Conservation (phyloP, 1,140 invertebrate genomes). For the Drosophila ercepeae region DNA sequence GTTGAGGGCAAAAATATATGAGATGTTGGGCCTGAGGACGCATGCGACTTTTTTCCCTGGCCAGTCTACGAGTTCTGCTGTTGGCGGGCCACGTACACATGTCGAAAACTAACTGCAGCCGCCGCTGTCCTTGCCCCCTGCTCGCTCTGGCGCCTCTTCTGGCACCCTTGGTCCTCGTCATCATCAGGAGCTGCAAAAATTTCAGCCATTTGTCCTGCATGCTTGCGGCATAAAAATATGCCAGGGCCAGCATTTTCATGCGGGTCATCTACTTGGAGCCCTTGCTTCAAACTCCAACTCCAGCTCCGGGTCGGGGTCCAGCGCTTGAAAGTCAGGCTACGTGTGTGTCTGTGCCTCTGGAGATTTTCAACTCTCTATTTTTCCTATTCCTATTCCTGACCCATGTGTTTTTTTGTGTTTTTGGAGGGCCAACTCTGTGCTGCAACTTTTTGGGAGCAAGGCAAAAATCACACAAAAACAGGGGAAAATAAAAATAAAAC, state of each 20-base stretch:
- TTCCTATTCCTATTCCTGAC: constrained; percentile 1
- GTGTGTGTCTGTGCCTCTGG: constrained; percentile 43
- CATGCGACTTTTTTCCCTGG: constrained; percentile 36
- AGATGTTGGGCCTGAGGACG: constrained; percentile 7
- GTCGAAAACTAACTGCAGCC: constrained; percentile 76
- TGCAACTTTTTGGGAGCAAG: constrained; percentile 55
- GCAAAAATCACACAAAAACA: constrained; percentile 67
- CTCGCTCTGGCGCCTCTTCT: not conserved
- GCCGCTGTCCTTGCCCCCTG: constrained; percentile 26
- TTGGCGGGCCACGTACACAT: constrained; percentile 75
- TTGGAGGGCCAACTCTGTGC: constrained; percentile 39
- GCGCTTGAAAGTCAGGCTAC: constrained; percentile 68
- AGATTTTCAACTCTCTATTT: constrained; percentile 31
- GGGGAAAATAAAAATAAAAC: constrained; percentile 42
- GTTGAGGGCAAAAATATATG: constrained; percentile 10
- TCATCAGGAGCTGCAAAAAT: constrained; percentile 80
- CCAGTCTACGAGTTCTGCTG: constrained; percentile 39
- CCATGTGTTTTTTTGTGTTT: constrained; percentile 24
- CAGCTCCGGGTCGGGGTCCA: constrained; percentile 17
- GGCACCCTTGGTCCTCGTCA: constrained; percentile 51
- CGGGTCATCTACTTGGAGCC: constrained; percentile 70
- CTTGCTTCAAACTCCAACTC: constrained; percentile 20
- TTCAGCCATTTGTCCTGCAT: constrained; percentile 82
- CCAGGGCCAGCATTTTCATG: constrained; percentile 81
- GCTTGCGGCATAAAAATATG: constrained; percentile 82